phyloP scores from a whole-genome alignment of 2,797 vertebrate genomes.

The Lagocephalus sceleratus region DNA sequence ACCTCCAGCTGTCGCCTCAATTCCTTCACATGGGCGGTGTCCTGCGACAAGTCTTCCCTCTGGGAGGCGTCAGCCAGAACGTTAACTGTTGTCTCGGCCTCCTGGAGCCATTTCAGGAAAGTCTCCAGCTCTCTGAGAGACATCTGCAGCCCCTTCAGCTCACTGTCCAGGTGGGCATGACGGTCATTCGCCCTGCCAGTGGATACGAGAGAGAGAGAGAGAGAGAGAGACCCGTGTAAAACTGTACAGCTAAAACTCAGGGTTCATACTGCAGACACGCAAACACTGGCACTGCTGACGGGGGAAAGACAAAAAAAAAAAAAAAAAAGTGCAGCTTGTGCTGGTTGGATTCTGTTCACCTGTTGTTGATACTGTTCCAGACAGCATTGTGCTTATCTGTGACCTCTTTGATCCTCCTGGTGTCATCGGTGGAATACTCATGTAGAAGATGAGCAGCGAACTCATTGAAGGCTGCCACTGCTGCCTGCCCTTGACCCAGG shows the following conservation, averaged over 20 bases:
- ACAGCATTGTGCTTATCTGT: constrained; percentile 81
- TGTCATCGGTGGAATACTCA: constrained; percentile 89
- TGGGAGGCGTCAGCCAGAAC: constrained; percentile 87
- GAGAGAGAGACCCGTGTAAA: background rate
- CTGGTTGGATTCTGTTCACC: constrained; percentile 65
- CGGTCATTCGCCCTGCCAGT: constrained; percentile 81
- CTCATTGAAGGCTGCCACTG: constrained; percentile 83
- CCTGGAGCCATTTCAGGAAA: constrained; percentile 95
- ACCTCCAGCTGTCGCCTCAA: constrained; percentile 88
- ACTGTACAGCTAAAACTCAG: background rate
- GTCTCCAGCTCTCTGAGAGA: constrained; percentile 88
- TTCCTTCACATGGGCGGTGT: constrained; percentile 76
- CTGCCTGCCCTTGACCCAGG: constrained; percentile 82
- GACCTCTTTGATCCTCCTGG: constrained; percentile 89
- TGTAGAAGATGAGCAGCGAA: constrained; percentile 87
- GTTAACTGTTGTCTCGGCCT: constrained; percentile 90
- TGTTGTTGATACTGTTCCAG: constrained; percentile 88
- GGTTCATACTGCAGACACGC: background rate
- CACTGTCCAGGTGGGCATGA: constrained; percentile 83
- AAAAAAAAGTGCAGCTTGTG: background rate
- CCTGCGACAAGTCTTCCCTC: constrained; percentile 84
- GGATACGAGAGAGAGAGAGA: constrained; percentile 12
- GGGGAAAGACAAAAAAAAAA: background rate
- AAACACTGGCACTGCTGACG: background rate
- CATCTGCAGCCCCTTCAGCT: constrained; percentile 83